Evolutionary conservation across 2,888 invertebrate species (phyloP), one percentile per base, ranked within the genome.

Genomic region (Sceliomorpha sp.): DNA sequence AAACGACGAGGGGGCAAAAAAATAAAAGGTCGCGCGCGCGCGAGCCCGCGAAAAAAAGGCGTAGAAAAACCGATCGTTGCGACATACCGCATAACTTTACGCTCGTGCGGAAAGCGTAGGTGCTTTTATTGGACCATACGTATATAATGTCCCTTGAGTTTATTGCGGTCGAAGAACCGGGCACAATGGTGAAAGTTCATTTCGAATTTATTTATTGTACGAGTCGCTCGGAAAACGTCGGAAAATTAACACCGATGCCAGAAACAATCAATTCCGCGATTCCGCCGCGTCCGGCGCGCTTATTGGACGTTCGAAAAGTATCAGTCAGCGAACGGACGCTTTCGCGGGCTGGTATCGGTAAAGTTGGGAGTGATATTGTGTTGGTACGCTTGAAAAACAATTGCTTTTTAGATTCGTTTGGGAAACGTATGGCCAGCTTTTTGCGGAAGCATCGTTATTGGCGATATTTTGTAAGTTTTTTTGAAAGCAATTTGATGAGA

Each of bases 111-210:
- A 59, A 62, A 48, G 64, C 70, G 74, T 74, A 70, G 72, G 67
- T 69, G 74, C 71, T 75, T 76, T 76, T 76, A 75, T 77, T 75
- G 72, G 73, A 59, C 74, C 53, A 66, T 59, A 55, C 53, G 62
- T 66, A 53, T n/a, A n/a, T 68, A 51, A 64, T 69, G 69, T 73
- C 72, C 67, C 69, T 74, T 72, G 70, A 72, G 70, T 73, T 74
- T 70, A 73, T 71, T 73, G 71, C 71, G 71, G 71, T 74, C 70
- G 68, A 74, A 70, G 70, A 74, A 70, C 51, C 63, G 51, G 42
- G 69, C 68, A 71, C 70, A 63, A 45, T 63, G 64, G 67, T 68
- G 70, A 72, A 74, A 72, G 72, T 72, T 67, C 69, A 69, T 69
- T 69, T 69, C 14, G 69, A 34, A 69, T 63, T 63, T 69, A 63